phyloP scores from a whole-genome alignment of 1,140 invertebrate genomes.

The Glossosoma conforme region DNA sequence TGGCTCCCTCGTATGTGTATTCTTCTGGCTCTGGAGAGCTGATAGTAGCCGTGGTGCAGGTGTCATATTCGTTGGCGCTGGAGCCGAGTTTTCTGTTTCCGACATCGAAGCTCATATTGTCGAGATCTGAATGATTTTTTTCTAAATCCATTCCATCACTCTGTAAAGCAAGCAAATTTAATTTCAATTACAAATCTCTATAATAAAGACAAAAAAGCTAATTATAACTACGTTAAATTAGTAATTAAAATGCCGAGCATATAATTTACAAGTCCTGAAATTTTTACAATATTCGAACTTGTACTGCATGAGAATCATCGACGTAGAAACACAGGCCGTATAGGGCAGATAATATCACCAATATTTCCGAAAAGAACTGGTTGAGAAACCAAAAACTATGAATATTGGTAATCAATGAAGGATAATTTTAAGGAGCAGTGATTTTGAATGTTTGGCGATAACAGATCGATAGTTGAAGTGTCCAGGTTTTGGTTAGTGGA shows the following conservation, averaged over 20 bases:
- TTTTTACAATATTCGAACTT: no score
- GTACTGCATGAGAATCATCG: no score
- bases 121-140: constrained; percentile 59
- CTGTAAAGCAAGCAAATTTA: constrained; percentile 43
- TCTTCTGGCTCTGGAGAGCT: constrained; percentile 64
- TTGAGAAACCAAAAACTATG: neutral
- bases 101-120: constrained; percentile 48
- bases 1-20: constrained; percentile 82
- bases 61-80: constrained; percentile 55
- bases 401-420: neutral
- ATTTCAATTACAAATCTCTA: constrained; percentile 1
- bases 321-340: no score
- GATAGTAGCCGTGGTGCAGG: constrained; percentile 54
- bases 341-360: no score
- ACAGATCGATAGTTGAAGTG: neutral
- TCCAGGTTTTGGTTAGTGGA: neutral
- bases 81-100: constrained; percentile 45
- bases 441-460: neutral
- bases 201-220: no score
- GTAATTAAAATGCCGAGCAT: no score
- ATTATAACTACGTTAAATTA: no score
- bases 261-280: no score
- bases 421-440: neutral
- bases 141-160: constrained; percentile 61
- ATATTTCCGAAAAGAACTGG: no score